Base-by-base conservation (phyloP, 2,888 invertebrate species). In the Scotopteryx bipunctaria region DNA sequence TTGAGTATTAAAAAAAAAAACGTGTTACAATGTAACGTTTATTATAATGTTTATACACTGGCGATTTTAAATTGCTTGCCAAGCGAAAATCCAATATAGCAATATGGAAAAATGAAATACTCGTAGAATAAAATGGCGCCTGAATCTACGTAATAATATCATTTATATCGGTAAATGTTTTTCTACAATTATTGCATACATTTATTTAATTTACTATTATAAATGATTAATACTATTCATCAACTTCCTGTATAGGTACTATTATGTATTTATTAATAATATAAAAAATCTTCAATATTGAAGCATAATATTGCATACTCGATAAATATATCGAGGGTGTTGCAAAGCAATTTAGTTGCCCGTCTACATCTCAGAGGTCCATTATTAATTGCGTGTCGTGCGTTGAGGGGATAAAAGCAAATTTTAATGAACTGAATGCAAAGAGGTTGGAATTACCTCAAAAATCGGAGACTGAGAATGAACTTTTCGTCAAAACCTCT, bases 341-440 rank as follows among this genome's bases (percentile, higher is more conserved):
- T 25, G 8, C n/a, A 25, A n/a, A 25, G 2, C 23, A 25, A 5
- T 19, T 19, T n/a, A n/a, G 5, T 27, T 27, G 27, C 4, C 27
- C 27, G 27, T 9, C 2, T 27, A 5, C 11, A 27, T 11, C 27
- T 27, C 8, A 27, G 11, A 9, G 3, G 27, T 11, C 27, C 9
- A 5, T 27, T 25, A n/a, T 27, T 9, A 27, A 27, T 5, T 11
- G 8, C 23, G 27, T 55, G 42, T 35, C 36, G 19, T 33, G 15
- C 36, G 19, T 33, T 16, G 16, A 9, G 41, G 11, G 29, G 32
- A 43, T 43, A 49, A 46, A 49, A 59, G 38, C 53, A n/a, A n/a
- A n/a, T n/a, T n/a, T n/a, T 50, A 50, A 52, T 55, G 42, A 59
- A 66, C 59, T 59, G 48, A 41, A 17, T 14, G 32, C 46, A 61